Percentiles rank a stretch among this genome's conserved stretches.
These are phyloP conservation scores for Sterrhoptilus dennistouni DNA, from an alignment of 2,113 vertebrate genomes.

Conservation along the genomic window DNA sequence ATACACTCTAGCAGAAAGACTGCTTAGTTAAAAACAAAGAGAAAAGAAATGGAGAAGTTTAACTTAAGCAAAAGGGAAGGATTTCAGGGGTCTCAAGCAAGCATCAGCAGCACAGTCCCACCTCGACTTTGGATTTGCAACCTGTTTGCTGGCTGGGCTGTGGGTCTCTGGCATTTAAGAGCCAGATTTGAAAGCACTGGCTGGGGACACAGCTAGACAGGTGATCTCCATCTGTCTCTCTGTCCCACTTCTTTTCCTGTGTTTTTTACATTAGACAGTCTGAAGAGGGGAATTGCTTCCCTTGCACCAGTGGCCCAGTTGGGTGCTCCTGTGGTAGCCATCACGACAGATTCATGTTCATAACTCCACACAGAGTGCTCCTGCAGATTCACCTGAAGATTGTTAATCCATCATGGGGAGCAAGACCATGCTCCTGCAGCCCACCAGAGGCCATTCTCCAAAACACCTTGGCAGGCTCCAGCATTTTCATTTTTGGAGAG, in stretches of 20 bases:
- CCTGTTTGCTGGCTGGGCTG: background rate
- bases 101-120: background rate
- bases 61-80: background rate
- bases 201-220: background rate
- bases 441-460: background rate
- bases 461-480: background rate
- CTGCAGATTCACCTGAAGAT: accelerated
- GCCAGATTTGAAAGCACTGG: accelerated
- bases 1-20: background rate
- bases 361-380: accelerated
- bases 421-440: accelerated
- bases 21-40: background rate
- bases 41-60: background rate
- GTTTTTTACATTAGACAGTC: background rate
- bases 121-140: background rate
- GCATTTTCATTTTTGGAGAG: background rate
- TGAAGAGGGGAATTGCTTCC: accelerated
- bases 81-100: background rate
- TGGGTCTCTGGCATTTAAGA: background rate
- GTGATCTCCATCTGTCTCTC: background rate
- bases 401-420: accelerated
- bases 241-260: background rate
- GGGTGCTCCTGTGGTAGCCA: accelerated
- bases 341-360: accelerated
- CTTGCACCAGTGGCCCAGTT: accelerated